These are phyloP conservation scores for Drosophila pectinifera DNA, from an alignment of 1,140 invertebrate species.

Conservation along the genomic window DNA sequence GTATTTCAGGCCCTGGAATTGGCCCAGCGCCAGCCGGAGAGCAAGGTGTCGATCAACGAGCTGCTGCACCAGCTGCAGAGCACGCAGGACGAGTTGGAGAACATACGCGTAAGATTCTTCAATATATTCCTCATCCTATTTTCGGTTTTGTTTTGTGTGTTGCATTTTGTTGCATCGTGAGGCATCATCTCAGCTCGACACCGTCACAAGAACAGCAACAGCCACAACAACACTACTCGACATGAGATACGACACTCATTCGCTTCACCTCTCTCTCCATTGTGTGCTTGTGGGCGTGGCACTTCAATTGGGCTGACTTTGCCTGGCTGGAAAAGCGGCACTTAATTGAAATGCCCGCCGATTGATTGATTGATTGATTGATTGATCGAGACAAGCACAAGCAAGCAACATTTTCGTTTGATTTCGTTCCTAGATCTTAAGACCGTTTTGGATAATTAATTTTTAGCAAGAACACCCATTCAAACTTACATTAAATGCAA, in stretches of 20 bases:
- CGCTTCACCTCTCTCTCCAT: conserved; percentile 40
- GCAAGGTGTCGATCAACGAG: conserved; percentile 90
- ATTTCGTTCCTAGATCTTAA: conserved; percentile 61
- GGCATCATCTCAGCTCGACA: conserved; percentile 30
- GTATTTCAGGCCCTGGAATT: conserved; percentile 87
- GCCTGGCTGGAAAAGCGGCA: conserved; percentile 70
- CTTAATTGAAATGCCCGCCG: conserved; percentile 69
- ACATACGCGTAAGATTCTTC: conserved; percentile 90
- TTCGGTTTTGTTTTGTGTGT: conserved; percentile 84
- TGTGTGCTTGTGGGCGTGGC: conserved; percentile 40
- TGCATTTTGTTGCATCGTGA: conserved; percentile 85
- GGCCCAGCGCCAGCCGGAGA: conserved; percentile 86
- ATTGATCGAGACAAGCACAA: conserved; percentile 11
- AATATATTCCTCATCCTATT: conserved; percentile 84
- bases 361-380: background rate
- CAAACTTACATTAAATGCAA: conserved; percentile 68
- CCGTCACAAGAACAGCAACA: conserved; percentile 17
- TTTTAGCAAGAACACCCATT: conserved; percentile 49
- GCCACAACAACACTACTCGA: conserved; percentile 26
- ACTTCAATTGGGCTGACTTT: conserved; percentile 75
- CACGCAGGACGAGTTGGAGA: conserved; percentile 93
- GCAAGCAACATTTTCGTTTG: conserved; percentile 38
- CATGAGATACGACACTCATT: conserved; percentile 45
- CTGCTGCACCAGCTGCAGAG: conserved; percentile 91
- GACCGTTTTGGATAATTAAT: conserved; percentile 62